phyloP scores from a whole-genome alignment of 1,140 invertebrate genomes.

The Hermetia illucens region DNA sequence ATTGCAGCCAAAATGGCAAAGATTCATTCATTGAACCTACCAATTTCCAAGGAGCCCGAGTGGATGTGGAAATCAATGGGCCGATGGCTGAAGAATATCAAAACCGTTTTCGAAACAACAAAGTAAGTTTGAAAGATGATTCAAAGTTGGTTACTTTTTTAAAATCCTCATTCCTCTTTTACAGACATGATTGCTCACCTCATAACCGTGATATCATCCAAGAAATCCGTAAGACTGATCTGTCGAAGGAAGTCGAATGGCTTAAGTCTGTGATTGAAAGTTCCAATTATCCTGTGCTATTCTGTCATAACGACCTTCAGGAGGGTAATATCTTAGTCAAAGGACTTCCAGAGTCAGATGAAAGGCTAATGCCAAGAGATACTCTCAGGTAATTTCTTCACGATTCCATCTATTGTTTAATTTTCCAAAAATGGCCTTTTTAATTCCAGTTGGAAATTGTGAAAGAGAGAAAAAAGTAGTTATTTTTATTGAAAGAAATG shows the following conservation, averaged over 20 bases:
- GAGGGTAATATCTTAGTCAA: conserved; percentile 53
- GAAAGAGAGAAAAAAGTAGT: background rate
- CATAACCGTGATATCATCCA: too few relatives aligned
- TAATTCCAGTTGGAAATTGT: conserved; percentile 1
- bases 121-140: background rate
- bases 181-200: conserved; percentile 5
- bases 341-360: conserved; percentile 6
- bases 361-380: conserved; percentile 1
- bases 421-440: background rate
- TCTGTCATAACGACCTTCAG: conserved; percentile 96
- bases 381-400: conserved; percentile 2
- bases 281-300: conserved; percentile 73
- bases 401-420: background rate
- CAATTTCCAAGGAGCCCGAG: conserved; percentile 82
- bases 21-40: conserved; percentile 84
- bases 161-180: background rate
- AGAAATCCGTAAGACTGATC: too few relatives aligned
- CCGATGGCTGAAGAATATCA: conserved; percentile 48
- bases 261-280: conserved; percentile 40
- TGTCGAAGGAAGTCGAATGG: conserved; percentile 48
- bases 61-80: conserved; percentile 86
- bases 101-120: conserved; percentile 15
- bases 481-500: too few relatives aligned
- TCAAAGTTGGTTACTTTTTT: background rate
- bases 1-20: conserved; percentile 86